Conservation (phyloP, 1,140 invertebrate genomes). For the Drosophila gunungcola region DNA sequence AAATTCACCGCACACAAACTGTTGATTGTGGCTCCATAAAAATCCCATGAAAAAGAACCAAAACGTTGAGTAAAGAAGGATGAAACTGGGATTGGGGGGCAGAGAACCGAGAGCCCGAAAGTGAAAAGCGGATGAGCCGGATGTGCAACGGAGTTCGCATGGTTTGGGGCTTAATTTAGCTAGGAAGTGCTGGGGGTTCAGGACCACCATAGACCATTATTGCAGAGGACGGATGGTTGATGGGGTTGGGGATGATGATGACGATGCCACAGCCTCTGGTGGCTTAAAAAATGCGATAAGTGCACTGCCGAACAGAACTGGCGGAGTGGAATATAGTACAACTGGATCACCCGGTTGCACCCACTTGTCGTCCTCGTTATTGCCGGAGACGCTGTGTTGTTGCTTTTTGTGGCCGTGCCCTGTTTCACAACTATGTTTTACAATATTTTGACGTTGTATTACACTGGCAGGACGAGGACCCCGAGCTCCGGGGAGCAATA, state of each 20-base stretch:
- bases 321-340: slow-evolving; percentile 16
- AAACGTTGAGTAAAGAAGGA: slow-evolving; percentile 11
- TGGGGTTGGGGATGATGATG: not conserved
- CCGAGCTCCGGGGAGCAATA: slow-evolving; percentile 14
- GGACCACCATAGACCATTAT: slow-evolving; percentile 27
- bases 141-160: slow-evolving; percentile 46
- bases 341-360: slow-evolving; percentile 36
- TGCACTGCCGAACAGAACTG: slow-evolving; percentile 49
- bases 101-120: slow-evolving; percentile 33
- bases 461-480: slow-evolving; percentile 48
- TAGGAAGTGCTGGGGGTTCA: slow-evolving; percentile 53
- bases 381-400: slow-evolving; percentile 54
- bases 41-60: slow-evolving; percentile 77
- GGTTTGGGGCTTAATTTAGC: slow-evolving; percentile 73
- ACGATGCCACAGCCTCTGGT: slow-evolving; percentile 27
- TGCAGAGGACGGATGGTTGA: slow-evolving; percentile 10
- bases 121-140: slow-evolving; percentile 73
- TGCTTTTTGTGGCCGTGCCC: slow-evolving; percentile 62
- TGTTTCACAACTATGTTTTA: slow-evolving; percentile 83
- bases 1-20: slow-evolving; percentile 85
- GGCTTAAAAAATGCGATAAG: slow-evolving; percentile 66
- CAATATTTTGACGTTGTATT: slow-evolving; percentile 79
- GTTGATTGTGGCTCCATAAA: slow-evolving; percentile 84
- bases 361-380: slow-evolving; percentile 66
- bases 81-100: slow-evolving; percentile 14